phyloP scores from a whole-genome alignment of 1,140 invertebrate genomes.

The Ceratina calcarata region DNA sequence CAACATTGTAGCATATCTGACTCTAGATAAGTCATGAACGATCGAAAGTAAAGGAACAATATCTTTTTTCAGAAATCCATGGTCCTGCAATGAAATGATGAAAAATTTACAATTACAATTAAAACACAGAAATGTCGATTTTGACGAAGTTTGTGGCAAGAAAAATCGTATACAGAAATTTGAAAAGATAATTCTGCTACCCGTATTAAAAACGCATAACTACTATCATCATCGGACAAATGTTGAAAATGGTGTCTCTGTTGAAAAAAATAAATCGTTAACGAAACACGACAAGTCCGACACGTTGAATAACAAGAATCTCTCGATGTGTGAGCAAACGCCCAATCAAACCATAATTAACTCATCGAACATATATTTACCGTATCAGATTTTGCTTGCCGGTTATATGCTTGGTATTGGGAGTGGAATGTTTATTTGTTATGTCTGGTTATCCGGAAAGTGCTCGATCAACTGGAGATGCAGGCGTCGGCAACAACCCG shows the following conservation, averaged over 20 bases:
- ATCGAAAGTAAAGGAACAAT: not conserved
- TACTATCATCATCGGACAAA: slow-evolving; percentile 22
- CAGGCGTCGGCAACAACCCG: slow-evolving; percentile 16
- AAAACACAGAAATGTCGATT: slow-evolving; percentile 38
- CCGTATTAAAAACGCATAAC: slow-evolving; percentile 25
- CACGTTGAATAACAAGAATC: not conserved
- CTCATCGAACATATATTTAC: slow-evolving; percentile 46
- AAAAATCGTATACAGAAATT: slow-evolving; percentile 53
- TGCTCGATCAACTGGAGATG: slow-evolving; percentile 47
- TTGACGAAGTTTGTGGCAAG: slow-evolving; percentile 56
- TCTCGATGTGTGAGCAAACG: not conserved
- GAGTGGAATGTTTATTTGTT: slow-evolving; percentile 66
- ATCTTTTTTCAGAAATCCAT: slow-evolving; percentile 68
- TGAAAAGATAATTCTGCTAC: slow-evolving; percentile 67
- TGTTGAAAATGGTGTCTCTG: not conserved
- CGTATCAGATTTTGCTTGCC: slow-evolving; percentile 67
- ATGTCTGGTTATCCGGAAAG: slow-evolving; percentile 66
- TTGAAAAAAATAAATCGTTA: slow-evolving; percentile 11
- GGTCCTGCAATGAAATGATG: slow-evolving; percentile 67
- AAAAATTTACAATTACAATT: slow-evolving; percentile 59
- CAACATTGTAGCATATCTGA: not conserved
- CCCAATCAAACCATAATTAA: not conserved
- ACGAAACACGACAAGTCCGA: slow-evolving; percentile 5
- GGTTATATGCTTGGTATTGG: slow-evolving; percentile 71
- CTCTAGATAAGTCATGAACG: not conserved